Conservation (phyloP, 2,888 invertebrate species). For the Plebejus melissa region DNA sequence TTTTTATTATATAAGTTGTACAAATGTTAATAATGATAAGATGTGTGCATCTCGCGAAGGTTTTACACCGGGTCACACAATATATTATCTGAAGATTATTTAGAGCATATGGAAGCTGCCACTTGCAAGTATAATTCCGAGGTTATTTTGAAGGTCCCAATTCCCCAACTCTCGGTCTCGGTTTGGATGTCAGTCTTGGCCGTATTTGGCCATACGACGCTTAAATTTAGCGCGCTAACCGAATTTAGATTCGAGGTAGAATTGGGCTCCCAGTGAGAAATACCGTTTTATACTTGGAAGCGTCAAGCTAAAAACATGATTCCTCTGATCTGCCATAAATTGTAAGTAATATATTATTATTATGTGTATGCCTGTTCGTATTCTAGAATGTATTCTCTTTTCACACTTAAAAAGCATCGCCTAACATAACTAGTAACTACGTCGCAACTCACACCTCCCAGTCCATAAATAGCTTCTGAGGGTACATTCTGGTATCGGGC, state of each 20-base stretch:
- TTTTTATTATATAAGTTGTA: conserved; percentile 24
- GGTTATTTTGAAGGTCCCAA: not conserved
- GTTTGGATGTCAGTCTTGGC: not conserved
- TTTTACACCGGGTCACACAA: conserved; percentile 9
- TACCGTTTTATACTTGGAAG: conserved; percentile 18
- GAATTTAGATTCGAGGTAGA: not conserved
- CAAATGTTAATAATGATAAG: conserved; percentile 21
- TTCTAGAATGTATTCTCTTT: not conserved
- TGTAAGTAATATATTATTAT: conserved; percentile 25
- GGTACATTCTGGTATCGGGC: conserved; percentile 5
- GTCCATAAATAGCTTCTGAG: not conserved
- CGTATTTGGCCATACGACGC: too few relatives aligned
- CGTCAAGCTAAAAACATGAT: conserved; percentile 20
- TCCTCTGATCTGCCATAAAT: conserved; percentile 27
- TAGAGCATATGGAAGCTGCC: not conserved
- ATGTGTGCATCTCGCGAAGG: not conserved
- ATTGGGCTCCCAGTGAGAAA: not conserved
- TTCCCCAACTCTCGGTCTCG: not conserved
- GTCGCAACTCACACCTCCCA: not conserved
- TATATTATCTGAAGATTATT: conserved; percentile 25
- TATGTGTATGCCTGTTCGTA: conserved; percentile 13
- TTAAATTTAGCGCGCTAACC: not conserved
- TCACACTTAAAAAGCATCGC: not conserved
- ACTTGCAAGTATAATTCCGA: conserved; percentile 5
- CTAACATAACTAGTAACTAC: not conserved